A percentile compares a stretch with the other conserved stretches of the same genome.
phyloP scores from a whole-genome alignment of 2,888 invertebrate species.

The Caenorhabditis japonica region DNA sequence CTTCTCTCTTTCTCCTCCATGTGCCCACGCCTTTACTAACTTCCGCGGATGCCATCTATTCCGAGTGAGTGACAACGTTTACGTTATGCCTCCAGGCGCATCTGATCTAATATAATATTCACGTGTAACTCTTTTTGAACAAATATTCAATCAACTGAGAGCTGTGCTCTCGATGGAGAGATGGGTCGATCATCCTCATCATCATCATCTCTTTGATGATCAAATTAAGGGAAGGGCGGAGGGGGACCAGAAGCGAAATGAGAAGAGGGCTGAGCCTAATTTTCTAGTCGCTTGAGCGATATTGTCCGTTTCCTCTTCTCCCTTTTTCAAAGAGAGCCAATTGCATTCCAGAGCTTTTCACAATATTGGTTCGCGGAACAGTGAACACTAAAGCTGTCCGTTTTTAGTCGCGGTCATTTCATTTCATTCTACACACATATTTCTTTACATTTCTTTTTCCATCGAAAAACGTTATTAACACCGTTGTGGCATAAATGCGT shows the following conservation, averaged over 20 bases:
- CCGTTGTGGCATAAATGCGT: no score
- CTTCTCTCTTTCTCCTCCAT: conserved; percentile 30
- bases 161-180: no score
- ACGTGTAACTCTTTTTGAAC: conserved; percentile 37
- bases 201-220: conserved; percentile 19
- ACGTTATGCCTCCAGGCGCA: conserved; percentile 10
- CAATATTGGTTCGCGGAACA: conserved; percentile 40
- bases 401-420: no score
- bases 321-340: conserved; percentile 15
- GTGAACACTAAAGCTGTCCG: conserved; percentile 3
- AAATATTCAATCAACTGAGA: no score
- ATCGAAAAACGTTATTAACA: no score
- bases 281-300: conserved; percentile 40
- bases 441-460: no score
- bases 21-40: neutral
- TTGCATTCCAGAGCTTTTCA: conserved; percentile 35
- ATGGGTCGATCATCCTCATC: no score
- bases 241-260: conserved; percentile 6
- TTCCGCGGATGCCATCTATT: conserved; percentile 5
- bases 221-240: conserved; percentile 12
- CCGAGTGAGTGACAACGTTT: conserved; percentile 27
- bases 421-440: no score
- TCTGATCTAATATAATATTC: conserved; percentile 41
- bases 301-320: conserved; percentile 18
- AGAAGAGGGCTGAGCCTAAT: conserved; percentile 11